Conservation (phyloP, 1,140 invertebrate species). For the Ips typographus region DNA sequence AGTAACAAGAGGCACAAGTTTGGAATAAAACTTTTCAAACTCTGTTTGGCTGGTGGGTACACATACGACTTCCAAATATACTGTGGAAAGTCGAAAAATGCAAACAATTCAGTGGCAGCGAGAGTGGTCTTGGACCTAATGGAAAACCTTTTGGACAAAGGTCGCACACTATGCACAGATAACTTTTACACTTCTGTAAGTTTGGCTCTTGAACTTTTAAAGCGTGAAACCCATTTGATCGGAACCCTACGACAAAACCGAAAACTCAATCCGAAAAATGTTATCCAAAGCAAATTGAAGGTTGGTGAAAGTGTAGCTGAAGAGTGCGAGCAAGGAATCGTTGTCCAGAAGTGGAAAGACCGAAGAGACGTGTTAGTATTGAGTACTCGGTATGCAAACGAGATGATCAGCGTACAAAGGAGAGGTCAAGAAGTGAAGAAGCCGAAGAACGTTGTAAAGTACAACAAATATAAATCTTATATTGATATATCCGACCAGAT, state of each 20-base stretch:
- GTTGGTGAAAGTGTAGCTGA: background rate
- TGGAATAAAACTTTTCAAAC: background rate
- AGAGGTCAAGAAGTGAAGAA: too few species aligned
- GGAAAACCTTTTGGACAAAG: slow-evolving; percentile 31
- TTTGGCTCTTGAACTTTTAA: slow-evolving; percentile 49
- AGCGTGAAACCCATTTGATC: slow-evolving; percentile 52
- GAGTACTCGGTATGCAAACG: too few species aligned
- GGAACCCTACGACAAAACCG: slow-evolving; percentile 51
- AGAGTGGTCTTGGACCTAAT: background rate
- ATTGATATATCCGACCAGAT: too few species aligned
- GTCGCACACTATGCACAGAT: slow-evolving; percentile 29
- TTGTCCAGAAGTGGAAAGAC: too few species aligned
- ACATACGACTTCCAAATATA: background rate
- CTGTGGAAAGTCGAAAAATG: background rate
- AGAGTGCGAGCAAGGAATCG: slow-evolving; percentile 41
- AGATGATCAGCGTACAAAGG: too few species aligned
- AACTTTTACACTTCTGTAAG: slow-evolving; percentile 51
- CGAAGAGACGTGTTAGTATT: background rate
- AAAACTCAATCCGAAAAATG: slow-evolving; percentile 47
- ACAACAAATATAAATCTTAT: too few species aligned
- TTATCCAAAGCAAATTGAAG: slow-evolving; percentile 16
- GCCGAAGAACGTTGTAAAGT: too few species aligned
- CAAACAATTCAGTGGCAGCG: background rate
- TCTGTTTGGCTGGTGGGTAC: background rate
- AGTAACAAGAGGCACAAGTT: background rate